Percentiles rank a stretch among this genome's conserved stretches.
phyloP scores from a whole-genome alignment of 2,797 vertebrate species.

The Takifugu ocellatus region DNA sequence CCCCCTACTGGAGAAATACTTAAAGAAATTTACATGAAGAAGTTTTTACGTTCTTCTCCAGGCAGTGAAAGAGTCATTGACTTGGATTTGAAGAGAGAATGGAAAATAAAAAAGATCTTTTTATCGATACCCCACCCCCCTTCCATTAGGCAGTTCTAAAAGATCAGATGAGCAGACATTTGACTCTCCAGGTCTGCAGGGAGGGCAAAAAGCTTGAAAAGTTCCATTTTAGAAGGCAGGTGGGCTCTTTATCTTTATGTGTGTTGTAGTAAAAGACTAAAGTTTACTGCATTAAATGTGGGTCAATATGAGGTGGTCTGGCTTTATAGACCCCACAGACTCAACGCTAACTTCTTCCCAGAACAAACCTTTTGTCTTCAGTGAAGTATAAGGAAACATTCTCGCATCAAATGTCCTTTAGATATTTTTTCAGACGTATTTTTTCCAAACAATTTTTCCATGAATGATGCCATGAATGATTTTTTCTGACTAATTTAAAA shows the following conservation, averaged over 20 bases:
- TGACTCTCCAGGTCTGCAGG: constrained; percentile 38
- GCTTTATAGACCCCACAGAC: constrained; percentile 47
- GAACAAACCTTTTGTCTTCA: constrained; percentile 10
- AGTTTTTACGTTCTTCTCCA: constrained; percentile 32
- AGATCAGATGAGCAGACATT: constrained; percentile 58
- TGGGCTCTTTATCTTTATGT: constrained; percentile 66
- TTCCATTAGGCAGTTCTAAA: constrained; percentile 52
- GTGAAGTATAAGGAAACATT: too few species aligned
- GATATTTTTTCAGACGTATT: too few species aligned
- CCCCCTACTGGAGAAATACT: constrained; percentile 2
- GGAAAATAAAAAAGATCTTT: constrained; percentile 40
- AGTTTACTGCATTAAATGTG: constrained; percentile 37
- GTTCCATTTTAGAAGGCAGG: constrained; percentile 47
- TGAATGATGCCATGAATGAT: too few species aligned
- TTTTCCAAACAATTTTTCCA: too few species aligned
- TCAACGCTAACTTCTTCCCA: constrained; percentile 12
- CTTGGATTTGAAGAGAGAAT: constrained; percentile 40
- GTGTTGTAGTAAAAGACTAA: constrained; percentile 63
- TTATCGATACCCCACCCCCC: constrained; percentile 36
- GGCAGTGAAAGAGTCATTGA: constrained; percentile 28
- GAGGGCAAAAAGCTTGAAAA: constrained; percentile 55
- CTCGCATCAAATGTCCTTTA: too few species aligned
- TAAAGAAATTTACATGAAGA: constrained; percentile 35
- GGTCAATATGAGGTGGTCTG: constrained; percentile 57
- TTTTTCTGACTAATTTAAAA: too few species aligned